Conservation (phyloP, 2,797 vertebrate genomes). For the Myotis findleyi region DNA sequence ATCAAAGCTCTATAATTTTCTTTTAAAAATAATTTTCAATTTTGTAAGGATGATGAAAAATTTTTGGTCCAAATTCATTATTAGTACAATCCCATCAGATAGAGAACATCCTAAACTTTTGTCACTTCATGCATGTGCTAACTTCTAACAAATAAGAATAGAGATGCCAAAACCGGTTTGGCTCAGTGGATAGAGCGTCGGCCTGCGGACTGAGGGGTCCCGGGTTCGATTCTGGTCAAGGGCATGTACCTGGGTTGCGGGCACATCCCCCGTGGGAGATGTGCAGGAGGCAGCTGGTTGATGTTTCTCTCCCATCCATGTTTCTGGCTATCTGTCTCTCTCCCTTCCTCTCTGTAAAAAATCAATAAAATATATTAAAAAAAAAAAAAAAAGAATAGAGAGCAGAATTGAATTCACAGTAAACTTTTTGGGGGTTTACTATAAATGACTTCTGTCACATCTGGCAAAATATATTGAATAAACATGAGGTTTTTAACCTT, state of each 20-base stretch:
- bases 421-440: not conserved
- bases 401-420: conserved; percentile 3
- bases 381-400: not conserved
- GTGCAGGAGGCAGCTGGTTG: too few relatives aligned
- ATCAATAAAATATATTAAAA: too few relatives aligned
- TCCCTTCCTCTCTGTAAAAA: too few relatives aligned
- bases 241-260: too few relatives aligned
- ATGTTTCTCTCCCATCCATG: too few relatives aligned
- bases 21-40: not conserved
- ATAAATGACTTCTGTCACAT: not conserved
- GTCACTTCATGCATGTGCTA: not conserved
- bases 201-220: too few relatives aligned
- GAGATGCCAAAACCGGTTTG: not conserved
- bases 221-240: too few relatives aligned
- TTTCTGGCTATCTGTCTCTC: too few relatives aligned
- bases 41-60: conserved; percentile 45
- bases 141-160: not conserved
- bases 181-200: too few relatives aligned
- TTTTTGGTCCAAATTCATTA: not conserved
- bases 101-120: not conserved
- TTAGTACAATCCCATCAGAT: not conserved
- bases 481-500: conserved; percentile 31
- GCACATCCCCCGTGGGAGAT: too few relatives aligned
- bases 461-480: conserved; percentile 29
- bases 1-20: not conserved